Evolutionary conservation across 2,797 vertebrate species (phyloP), one percentile per base, ranked within the genome.

Genomic region (Ceryle rudis): DNA sequence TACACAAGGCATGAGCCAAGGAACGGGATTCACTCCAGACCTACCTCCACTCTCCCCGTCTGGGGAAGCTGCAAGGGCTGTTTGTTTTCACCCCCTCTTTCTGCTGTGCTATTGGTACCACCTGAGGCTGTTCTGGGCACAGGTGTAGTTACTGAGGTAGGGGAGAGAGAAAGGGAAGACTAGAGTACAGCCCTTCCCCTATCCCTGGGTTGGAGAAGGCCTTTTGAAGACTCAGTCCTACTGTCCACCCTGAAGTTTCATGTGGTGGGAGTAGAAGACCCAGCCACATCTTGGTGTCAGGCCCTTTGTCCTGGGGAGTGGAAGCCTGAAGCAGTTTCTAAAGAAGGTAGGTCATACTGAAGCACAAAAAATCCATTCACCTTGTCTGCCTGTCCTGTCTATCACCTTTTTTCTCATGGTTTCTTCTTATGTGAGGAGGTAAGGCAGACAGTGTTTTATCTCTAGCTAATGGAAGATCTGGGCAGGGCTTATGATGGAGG

Each of bases 161-260:
- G 9, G 26, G 26, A 49, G 20, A 46, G 33, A 64, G 25, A 64
- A 75, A 26, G 35, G 42, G 6, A 80, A 46, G 33, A 46, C 29
- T 12, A 46, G 3, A 23, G 46, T 83, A 1, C 70, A 64, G 20
- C 66, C 42, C 9, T 23, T 85, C 39, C 6, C 46, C 16, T 35
- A 1, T 39, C 5, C 16, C 33, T 71, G 49, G 14, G 15, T 33
- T 6, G 9, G 49, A 49, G 62, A 74, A 81, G 41, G 17, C 6
- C 5, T 87, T 57, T 15, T 47, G 54, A 67, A 26, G 22, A 29
- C 13, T 42, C 0, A 0, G 31, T 35, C 80, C 20, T 78, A 1
- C 28, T 62, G 15, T 51, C 21, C 0, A 4, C 12, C 6, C 33
- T 28, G 51, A 75, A 66, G 33, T 33, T 70, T 81, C 13, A 1